Evolutionary conservation across 2,888 invertebrate species (phyloP), one percentile per base, ranked within the genome.

Genomic region (Endomychus coccineus): DNA sequence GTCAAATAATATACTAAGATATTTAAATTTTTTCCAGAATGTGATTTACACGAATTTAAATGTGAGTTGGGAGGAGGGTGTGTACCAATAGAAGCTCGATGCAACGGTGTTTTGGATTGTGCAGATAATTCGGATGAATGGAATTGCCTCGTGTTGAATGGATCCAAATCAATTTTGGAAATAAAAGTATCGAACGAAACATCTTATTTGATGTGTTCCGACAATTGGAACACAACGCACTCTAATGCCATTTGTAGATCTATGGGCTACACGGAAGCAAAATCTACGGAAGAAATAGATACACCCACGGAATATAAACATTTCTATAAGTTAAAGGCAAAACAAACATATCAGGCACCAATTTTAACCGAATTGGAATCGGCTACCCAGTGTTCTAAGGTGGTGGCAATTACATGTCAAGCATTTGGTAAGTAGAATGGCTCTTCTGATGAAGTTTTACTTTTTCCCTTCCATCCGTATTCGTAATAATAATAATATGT

Each of bases 71-170:
- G 77, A 10, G 76, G 76, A 3, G 76, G 76, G 3, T 78, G 78
- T 50, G 65, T 77, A 12, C 58, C 64, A 1, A 49, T 57, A 22
- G 54, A 59, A 12, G 64, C 70, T 43, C 56, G 71, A 2, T 79
- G 79, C 51, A 75, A 79, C 52, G 77, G 77, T 2, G 59, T 70
- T 13, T 66, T 69, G 16, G 70, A 79, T 44, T 79, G 79, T 49
- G 67, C 73, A 0, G 79, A 78, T 54, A 63, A 64, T 39, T 77
- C 76, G 2, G 79, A 79, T 50, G 78, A 79, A 59, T 77, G 75
- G 73, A 62, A 69, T 32, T 79, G 78, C 47, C 48, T 61, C 14
- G 40, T 47, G 16, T 34, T 56, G 14, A 19, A 31, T 17, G 45
- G 50, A 22, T 21, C 4, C 11, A 38, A 30, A 2, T 25, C 32